phyloP scores from a whole-genome alignment of 2,113 vertebrate genomes.

The Gopherus flavomarginatus region DNA sequence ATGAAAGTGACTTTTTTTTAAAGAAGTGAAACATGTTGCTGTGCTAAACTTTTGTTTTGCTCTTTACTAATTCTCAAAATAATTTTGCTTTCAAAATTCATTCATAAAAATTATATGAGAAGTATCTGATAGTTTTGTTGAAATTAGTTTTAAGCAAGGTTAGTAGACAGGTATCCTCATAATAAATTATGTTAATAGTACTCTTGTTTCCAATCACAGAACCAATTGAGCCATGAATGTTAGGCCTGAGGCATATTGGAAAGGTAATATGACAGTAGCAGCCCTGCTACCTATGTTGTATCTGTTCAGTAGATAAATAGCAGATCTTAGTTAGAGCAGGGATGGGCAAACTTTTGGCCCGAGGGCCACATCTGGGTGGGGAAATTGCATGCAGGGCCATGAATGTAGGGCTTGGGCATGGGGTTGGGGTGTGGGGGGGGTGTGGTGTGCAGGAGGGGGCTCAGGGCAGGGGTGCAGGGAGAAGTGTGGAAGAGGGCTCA shows the following conservation, averaged over 20 bases:
- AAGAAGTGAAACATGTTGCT: background rate
- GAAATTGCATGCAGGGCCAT: too few relatives aligned
- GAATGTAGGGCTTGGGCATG: too few relatives aligned
- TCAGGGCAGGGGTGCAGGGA: too few relatives aligned
- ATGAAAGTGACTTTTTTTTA: background rate
- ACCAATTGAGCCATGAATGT: background rate
- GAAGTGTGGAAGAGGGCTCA: too few relatives aligned
- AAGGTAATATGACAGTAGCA: background rate
- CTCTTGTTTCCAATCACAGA: background rate
- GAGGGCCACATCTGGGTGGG: too few relatives aligned
- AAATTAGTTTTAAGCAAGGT: background rate
- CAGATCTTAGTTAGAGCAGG: background rate
- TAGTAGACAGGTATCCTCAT: fast-evolving
- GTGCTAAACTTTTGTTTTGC: background rate
- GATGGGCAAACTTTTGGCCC: too few relatives aligned
- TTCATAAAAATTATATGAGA: background rate
- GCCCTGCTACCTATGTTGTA: background rate
- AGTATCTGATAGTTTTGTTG: background rate
- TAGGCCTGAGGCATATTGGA: background rate
- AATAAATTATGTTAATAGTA: background rate
- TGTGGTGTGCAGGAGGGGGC: too few relatives aligned
- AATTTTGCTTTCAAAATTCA: background rate
- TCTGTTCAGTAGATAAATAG: background rate
- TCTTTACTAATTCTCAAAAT: background rate
- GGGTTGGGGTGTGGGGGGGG: too few relatives aligned